Percentiles rank a stretch among this genome's conserved stretches.
These are phyloP conservation scores for Gadopsis marmoratus DNA, from an alignment of 2,797 vertebrate species.

Conservation along the genomic window DNA sequence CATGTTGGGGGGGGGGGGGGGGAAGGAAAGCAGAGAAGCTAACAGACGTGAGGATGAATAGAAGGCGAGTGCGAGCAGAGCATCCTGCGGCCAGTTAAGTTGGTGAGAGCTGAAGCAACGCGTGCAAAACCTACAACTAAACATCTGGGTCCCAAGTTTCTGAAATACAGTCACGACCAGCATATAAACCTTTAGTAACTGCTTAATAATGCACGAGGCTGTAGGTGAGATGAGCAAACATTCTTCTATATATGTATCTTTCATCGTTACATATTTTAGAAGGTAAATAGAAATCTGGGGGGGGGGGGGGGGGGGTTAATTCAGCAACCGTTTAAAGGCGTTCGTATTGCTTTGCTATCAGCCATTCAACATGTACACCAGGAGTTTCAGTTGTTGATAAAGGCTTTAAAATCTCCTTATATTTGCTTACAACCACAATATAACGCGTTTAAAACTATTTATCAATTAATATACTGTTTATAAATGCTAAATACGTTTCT, in stretches of 20 bases:
- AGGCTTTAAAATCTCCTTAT: not conserved
- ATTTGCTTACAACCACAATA: too few species aligned
- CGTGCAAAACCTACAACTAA: too few species aligned
- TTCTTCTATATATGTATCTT: not conserved
- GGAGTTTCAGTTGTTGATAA: not conserved
- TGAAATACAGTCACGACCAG: not conserved
- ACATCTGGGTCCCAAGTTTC: too few species aligned
- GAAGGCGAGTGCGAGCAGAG: not conserved
- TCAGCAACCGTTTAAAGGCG: too few species aligned
- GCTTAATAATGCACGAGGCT: not conserved
- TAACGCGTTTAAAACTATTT: not conserved
- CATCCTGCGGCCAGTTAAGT: not conserved
- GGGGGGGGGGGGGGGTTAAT: too few species aligned
- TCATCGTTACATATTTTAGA: not conserved
- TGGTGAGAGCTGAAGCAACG: not conserved
- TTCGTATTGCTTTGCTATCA: not conserved
- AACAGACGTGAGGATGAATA: constrained; percentile 24
- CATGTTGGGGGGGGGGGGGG: constrained; percentile 9
- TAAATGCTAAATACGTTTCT: not conserved
- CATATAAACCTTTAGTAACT: not conserved
- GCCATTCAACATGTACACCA: not conserved
- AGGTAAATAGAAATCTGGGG: too few species aligned
- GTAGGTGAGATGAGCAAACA: not conserved
- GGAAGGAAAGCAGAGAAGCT: not conserved
- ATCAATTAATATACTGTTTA: not conserved